Evolutionary conservation across 2,797 vertebrate genomes (phyloP).

Genomic region (Neosalanx taihuensis): DNA sequence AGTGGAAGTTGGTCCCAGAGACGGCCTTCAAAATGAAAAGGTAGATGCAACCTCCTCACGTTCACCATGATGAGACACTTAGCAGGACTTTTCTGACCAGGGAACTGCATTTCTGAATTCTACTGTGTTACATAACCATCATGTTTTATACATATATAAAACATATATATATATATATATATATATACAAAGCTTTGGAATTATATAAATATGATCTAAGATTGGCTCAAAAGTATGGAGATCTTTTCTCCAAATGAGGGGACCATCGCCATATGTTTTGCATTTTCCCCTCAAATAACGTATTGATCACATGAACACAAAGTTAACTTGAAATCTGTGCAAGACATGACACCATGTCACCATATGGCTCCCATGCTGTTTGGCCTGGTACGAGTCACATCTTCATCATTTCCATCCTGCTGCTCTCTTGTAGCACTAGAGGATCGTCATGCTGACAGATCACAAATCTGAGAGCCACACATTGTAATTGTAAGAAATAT

Average conservation of each 20-base stretch:
- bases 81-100: no score
- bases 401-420: slow-evolving; percentile 53
- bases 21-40: slow-evolving; percentile 97
- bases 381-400: slow-evolving; percentile 31
- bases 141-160: no score
- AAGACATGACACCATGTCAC: slow-evolving; percentile 52
- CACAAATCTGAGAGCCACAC: slow-evolving; percentile 30
- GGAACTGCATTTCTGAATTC: no score
- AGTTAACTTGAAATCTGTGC: slow-evolving; percentile 53
- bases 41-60: slow-evolving; percentile 59
- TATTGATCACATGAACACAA: slow-evolving; percentile 40
- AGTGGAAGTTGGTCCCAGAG: slow-evolving; percentile 94
- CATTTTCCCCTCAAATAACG: slow-evolving; percentile 60
- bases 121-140: no score
- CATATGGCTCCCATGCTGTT: slow-evolving; percentile 49
- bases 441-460: slow-evolving; percentile 35
- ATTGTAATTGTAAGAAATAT: slow-evolving; percentile 26
- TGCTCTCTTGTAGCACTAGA: slow-evolving; percentile 21
- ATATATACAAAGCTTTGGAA: neutral
- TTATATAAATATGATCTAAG: neutral
- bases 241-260: slow-evolving; percentile 49
- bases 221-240: slow-evolving; percentile 41
- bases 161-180: no score
- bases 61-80: neutral
- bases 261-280: slow-evolving; percentile 59